Conservation (phyloP, 2,888 invertebrate genomes). For the Cryptocephalus primarius region DNA sequence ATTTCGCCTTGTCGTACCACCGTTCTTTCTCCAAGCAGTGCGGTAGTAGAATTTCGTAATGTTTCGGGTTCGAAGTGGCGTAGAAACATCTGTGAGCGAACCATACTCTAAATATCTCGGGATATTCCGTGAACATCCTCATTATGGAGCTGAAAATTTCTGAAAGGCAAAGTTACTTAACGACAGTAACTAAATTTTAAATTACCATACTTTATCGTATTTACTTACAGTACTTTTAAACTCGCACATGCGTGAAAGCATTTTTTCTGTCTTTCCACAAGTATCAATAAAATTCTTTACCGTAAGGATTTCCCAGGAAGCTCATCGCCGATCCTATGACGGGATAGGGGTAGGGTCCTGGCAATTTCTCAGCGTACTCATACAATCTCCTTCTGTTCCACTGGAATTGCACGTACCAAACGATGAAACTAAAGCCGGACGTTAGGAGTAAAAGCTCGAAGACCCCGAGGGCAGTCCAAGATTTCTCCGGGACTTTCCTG, state of each 20-base stretch:
- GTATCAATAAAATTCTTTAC: conserved; percentile 10
- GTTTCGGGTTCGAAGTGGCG: conserved; percentile 19
- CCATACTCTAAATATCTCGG: conserved; percentile 21
- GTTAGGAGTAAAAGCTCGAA: not conserved
- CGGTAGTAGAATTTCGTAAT: conserved; percentile 22
- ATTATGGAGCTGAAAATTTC: conserved; percentile 15
- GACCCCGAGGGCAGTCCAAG: no score
- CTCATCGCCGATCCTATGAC: conserved; percentile 20
- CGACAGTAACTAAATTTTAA: no score
- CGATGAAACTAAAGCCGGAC: not conserved
- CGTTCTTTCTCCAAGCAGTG: conserved; percentile 20
- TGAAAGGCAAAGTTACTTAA: conserved; percentile 7
- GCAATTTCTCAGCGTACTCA: conserved; percentile 12
- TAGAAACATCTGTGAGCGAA: conserved; percentile 21
- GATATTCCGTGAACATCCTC: conserved; percentile 15
- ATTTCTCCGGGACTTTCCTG: no score
- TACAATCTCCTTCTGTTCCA: conserved; percentile 21
- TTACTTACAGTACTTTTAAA: no score
- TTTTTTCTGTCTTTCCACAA: not conserved
- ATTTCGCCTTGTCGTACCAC: conserved; percentile 17
- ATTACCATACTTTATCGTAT: no score
- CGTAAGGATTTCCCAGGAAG: conserved; percentile 18
- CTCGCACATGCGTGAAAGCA: no score
- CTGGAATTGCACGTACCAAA: conserved; percentile 16
- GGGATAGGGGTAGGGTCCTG: conserved; percentile 20